Base-by-base conservation (phyloP, 2,113 vertebrate species). In the Cranoglanis bouderius region DNA sequence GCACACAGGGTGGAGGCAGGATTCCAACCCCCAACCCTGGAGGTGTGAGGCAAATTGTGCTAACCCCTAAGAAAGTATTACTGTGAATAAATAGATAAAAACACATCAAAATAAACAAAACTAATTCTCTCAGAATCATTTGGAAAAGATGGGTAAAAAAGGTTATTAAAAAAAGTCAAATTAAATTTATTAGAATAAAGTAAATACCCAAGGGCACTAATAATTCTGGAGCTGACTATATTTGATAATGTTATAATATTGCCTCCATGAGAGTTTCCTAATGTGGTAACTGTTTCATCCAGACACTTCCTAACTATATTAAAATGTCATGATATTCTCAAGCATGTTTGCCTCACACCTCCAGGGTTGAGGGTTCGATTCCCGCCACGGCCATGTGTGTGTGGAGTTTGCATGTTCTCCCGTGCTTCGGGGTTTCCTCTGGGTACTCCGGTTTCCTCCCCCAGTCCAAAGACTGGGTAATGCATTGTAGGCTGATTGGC, bases 171-270 rank as follows among this genome's bases (percentile, higher is more conserved):
- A 77, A 46, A 43, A 24, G 19, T 75, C 4, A 1, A 49, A 49
- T 49, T 49, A 9, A 19, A 19, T 35, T 6, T 72, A 72, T 35
- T 72, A 4, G 18, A 38, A 72, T 38, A 72, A 29, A 77, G 4
- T 21, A 74, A 24, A 40, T 40, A 40, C 5, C 19, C 21, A 46
- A 75, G 3, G 18, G 18, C 9, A 72, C 32, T 18, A 40, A 40
- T 72, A 38, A 40, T 40, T 3, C 70, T 72, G 35, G 7, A 72
- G 70, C 32, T 72, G 38, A 75, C 7, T 75, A 9, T 40, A 21
- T 74, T 21, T 40, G 21, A 77, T 46, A 46, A 77, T 0, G 40
- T 92, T 70, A 90, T 93, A 84, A 92, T 40, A 84, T 90, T 82
- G 91, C 85, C 49, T 82, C 57, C n/a, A 32, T 70, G 32, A 70